Evolutionary conservation across 2,888 invertebrate genomes (phyloP).

Genomic region (Rugalucina vietnamica): DNA sequence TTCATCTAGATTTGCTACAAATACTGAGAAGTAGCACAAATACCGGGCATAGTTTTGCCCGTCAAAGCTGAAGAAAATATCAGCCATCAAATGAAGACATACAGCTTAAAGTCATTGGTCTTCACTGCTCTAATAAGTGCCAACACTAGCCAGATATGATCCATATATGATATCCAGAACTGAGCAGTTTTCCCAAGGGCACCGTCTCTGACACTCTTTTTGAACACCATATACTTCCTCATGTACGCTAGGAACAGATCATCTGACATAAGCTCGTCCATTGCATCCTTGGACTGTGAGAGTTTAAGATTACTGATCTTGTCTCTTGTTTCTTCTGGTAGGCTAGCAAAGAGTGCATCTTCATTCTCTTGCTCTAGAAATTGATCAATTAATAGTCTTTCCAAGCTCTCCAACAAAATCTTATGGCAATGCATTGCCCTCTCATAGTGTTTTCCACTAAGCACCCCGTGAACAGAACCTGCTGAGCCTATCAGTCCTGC

Average conservation of each 20-base stretch:
- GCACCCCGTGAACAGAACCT: slow-evolving; percentile 55
- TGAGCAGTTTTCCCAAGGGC: slow-evolving; percentile 43
- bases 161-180: slow-evolving; percentile 54
- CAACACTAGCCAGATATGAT: slow-evolving; percentile 55
- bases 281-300: background rate
- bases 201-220: slow-evolving; percentile 24
- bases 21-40: slow-evolving; percentile 48
- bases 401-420: slow-evolving; percentile 47
- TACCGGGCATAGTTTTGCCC: slow-evolving; percentile 62
- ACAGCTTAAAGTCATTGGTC: slow-evolving; percentile 41
- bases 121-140: slow-evolving; percentile 47
- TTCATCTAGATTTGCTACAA: slow-evolving; percentile 54
- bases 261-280: slow-evolving; percentile 16
- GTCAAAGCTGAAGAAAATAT: slow-evolving; percentile 63
- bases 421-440: slow-evolving; percentile 62
- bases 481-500: slow-evolving; percentile 44
- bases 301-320: background rate
- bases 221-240: slow-evolving; percentile 17
- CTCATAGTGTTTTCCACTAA: slow-evolving; percentile 59
- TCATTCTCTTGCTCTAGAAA: slow-evolving; percentile 12
- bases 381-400: slow-evolving; percentile 46
- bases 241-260: background rate
- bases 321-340: background rate
- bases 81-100: slow-evolving; percentile 43
- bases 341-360: background rate